phyloP scores from a whole-genome alignment of 2,888 invertebrate species.

The Drosophila fungiperda region DNA sequence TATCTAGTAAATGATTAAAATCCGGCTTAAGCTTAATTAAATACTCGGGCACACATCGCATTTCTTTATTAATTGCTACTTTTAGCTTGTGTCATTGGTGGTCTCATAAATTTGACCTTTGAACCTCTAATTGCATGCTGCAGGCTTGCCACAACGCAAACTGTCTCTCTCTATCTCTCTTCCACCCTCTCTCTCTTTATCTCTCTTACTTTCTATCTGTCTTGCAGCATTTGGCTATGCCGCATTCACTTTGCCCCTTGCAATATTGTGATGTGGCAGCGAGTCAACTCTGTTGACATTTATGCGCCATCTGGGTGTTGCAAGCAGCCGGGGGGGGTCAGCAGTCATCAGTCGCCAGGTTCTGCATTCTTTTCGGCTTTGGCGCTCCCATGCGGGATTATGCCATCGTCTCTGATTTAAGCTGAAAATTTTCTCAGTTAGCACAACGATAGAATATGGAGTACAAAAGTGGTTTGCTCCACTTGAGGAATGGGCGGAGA shows the following conservation, averaged over 20 bases:
- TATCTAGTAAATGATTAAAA: not conserved
- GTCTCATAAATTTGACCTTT: constrained; percentile 19
- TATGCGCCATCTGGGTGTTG: constrained; percentile 52
- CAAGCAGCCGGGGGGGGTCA: constrained; percentile 13
- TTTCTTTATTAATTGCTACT: not conserved
- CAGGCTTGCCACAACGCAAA: not conserved
- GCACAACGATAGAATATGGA: constrained; percentile 52
- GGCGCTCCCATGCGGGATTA: constrained; percentile 42
- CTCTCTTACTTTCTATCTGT: not conserved
- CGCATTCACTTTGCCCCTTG: constrained; percentile 30
- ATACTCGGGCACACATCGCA: not conserved
- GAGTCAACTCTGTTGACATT: constrained; percentile 74
- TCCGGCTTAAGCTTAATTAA: not conserved
- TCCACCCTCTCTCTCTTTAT: not conserved
- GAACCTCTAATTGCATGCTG: constrained; percentile 16
- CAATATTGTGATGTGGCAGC: constrained; percentile 67
- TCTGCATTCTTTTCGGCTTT: constrained; percentile 27
- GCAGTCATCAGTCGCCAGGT: constrained; percentile 30
- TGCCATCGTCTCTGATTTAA: constrained; percentile 48
- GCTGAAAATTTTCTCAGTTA: constrained; percentile 49
- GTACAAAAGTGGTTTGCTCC: constrained; percentile 69
- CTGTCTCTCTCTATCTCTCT: not conserved
- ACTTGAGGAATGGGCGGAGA: constrained; percentile 17
- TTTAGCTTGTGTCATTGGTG: constrained; percentile 16
- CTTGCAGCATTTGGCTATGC: constrained; percentile 22